Evolutionary conservation across 2,113 vertebrate species (phyloP).

Genomic region (Paramisgurnus dabryanus): DNA sequence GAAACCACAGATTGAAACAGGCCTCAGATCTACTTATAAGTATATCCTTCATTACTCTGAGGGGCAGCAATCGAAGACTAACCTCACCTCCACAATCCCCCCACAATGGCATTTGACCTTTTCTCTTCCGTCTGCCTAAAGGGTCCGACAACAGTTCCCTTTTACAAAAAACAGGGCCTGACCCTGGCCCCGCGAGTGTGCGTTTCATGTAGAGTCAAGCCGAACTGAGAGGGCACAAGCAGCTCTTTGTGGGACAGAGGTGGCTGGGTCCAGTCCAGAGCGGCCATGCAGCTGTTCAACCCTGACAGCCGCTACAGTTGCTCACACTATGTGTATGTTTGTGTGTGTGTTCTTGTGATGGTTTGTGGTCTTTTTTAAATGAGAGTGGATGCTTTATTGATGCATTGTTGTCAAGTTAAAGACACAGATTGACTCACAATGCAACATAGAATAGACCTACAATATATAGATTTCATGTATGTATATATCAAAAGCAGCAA

Average conservation of each 20-base stretch:
- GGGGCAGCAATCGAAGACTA: neutral
- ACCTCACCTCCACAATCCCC: conserved; percentile 13
- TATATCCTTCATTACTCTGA: neutral
- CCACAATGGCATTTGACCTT: conserved; percentile 30
- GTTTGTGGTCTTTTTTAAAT: conserved; percentile 6
- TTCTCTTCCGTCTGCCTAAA: conserved; percentile 28
- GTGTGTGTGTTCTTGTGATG: conserved; percentile 18
- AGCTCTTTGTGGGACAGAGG: conserved; percentile 75
- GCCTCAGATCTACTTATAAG: no score
- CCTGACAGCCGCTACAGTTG: conserved; percentile 58
- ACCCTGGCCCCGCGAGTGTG: conserved; percentile 33
- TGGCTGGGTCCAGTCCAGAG: conserved; percentile 73
- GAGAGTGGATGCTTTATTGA: neutral
- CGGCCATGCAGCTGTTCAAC: conserved; percentile 76
- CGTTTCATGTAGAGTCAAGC: conserved; percentile 74
- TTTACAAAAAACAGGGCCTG: conserved; percentile 45
- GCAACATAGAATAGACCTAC: no score
- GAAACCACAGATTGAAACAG: no score
- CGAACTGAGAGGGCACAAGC: conserved; percentile 66
- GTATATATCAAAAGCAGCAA: no score
- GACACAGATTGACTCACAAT: neutral
- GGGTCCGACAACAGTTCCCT: conserved; percentile 22
- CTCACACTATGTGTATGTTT: conserved; percentile 16
- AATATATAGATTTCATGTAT: no score
- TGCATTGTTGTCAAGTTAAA: neutral